phyloP scores from a whole-genome alignment of 2,888 invertebrate species.

The Gasteruption jaculator region DNA sequence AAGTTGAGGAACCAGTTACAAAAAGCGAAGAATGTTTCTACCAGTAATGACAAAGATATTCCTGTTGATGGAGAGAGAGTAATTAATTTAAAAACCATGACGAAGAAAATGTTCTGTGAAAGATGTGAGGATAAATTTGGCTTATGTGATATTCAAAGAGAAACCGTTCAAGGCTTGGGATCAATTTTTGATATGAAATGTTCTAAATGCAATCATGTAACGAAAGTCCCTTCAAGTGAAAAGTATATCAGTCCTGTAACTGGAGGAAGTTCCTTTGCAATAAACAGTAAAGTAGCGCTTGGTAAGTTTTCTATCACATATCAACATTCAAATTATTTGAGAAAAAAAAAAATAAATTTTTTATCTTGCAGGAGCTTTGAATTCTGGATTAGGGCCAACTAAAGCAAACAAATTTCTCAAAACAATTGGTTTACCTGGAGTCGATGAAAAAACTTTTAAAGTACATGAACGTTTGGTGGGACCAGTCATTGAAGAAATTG shows the following conservation, averaged over 20 bases:
- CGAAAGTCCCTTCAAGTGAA: slow-evolving; percentile 7
- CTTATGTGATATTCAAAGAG: slow-evolving; percentile 6
- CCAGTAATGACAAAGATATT: no score
- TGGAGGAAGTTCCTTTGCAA: no score
- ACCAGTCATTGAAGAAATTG: slow-evolving; percentile 11
- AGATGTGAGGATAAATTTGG: slow-evolving; percentile 1
- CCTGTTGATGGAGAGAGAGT: no score
- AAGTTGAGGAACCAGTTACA: no score
- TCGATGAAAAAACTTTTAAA: slow-evolving; percentile 4
- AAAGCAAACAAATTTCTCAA: slow-evolving; percentile 8
- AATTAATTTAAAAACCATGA: background rate
- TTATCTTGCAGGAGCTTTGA: slow-evolving; percentile 14
- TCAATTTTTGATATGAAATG: slow-evolving; percentile 14
- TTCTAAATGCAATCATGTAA: slow-evolving; percentile 9
- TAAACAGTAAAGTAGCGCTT: slow-evolving; percentile 11
- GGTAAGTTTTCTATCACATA: slow-evolving; percentile 17
- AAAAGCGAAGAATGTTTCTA: no score
- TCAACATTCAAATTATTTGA: no score
- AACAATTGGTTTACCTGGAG: slow-evolving; percentile 7
- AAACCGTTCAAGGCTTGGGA: slow-evolving; percentile 10
- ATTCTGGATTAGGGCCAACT: slow-evolving; percentile 11
- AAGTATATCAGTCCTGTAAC: slow-evolving; percentile 14
- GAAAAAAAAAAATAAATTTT: background rate
- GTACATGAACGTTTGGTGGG: slow-evolving; percentile 11
- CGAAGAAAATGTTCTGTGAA: slow-evolving; percentile 4